Conservation (phyloP, 1,140 invertebrate species). For the Ceratina japonica region DNA sequence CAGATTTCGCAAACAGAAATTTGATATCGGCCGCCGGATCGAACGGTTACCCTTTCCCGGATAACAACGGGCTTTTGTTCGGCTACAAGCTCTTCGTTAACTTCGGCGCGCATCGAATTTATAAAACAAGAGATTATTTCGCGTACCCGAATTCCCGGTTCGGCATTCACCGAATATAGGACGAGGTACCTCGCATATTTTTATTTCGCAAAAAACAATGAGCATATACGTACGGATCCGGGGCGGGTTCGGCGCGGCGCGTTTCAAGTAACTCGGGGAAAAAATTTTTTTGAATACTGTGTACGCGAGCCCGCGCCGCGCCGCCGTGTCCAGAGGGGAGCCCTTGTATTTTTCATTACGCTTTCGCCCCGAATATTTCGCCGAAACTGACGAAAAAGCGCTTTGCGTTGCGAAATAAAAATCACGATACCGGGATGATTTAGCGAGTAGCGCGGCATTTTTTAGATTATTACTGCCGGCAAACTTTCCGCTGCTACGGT, state of each 20-base stretch:
- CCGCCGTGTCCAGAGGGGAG: background rate
- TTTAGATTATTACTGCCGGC: background rate
- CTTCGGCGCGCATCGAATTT: slow-evolving; percentile 23
- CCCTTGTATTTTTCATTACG: background rate
- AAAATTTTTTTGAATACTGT: slow-evolving; percentile 6
- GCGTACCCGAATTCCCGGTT: slow-evolving; percentile 47
- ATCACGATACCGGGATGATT: background rate
- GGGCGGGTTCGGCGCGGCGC: background rate
- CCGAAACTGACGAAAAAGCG: background rate
- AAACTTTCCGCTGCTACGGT: background rate
- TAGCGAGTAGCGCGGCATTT: background rate
- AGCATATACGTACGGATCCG: background rate
- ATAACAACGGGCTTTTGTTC: slow-evolving; percentile 61
- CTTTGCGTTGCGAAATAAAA: background rate
- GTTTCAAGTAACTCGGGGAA: background rate
- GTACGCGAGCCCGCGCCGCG: background rate
- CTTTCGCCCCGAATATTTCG: background rate
- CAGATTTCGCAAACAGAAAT: slow-evolving; percentile 44
- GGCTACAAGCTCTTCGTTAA: slow-evolving; percentile 58
- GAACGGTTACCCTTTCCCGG: slow-evolving; percentile 57
- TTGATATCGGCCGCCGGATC: slow-evolving; percentile 51
- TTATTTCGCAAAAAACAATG: background rate
- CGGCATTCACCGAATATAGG: slow-evolving; percentile 1
- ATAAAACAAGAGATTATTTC: slow-evolving; percentile 56
- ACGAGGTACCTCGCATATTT: background rate